Conservation (phyloP, 1,140 invertebrate species). For the Neodiprion lecontei region DNA sequence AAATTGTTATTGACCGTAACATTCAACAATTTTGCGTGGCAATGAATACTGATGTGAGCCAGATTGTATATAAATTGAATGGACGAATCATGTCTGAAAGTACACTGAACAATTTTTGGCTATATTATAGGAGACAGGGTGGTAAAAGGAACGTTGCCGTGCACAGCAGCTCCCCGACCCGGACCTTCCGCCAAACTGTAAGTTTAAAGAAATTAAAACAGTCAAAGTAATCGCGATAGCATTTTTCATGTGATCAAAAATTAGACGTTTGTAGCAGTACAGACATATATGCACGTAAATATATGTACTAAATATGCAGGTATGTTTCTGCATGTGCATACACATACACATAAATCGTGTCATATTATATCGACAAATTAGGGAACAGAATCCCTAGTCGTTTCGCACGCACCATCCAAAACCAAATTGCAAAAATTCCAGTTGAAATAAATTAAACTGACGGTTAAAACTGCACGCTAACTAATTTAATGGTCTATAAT, state of each 20-base stretch:
- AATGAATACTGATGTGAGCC: no score
- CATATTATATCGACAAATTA: neutral
- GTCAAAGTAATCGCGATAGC: conserved; percentile 39
- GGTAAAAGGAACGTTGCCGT: conserved; percentile 53
- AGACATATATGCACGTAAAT: neutral
- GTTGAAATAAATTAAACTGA: no score
- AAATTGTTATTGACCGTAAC: no score
- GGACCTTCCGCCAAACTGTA: conserved; percentile 58
- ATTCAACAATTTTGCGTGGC: no score
- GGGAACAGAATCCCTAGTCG: neutral
- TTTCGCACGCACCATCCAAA: conserved; percentile 1
- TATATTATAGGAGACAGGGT: conserved; percentile 31
- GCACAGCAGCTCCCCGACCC: conserved; percentile 51
- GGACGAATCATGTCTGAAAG: neutral
- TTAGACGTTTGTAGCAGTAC: neutral
- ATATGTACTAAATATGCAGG: neutral
- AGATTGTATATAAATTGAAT: neutral
- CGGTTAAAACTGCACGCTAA: no score
- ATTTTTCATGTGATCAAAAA: neutral
- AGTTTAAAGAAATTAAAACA: conserved; percentile 64
- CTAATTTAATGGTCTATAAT: no score
- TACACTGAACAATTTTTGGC: neutral
- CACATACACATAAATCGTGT: neutral
- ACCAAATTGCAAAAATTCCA: neutral
- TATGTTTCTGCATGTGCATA: neutral